Conservation (phyloP, 2,888 invertebrate genomes). For the Gastrophysa polygoni region DNA sequence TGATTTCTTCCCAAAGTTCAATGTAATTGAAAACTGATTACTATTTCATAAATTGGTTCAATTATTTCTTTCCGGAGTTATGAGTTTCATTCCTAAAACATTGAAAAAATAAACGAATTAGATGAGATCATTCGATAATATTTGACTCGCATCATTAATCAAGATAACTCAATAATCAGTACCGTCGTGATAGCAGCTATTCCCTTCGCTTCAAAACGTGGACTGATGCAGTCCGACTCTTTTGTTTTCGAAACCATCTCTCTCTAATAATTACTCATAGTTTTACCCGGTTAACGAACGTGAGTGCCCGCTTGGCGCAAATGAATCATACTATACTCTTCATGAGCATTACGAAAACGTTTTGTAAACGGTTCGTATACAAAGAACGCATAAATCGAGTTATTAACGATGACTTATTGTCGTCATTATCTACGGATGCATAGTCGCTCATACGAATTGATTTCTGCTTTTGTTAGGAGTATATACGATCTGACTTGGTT, state of each 20-base stretch:
- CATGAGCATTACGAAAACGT: slow-evolving; percentile 21
- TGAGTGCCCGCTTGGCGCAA: background rate
- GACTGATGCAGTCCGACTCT: background rate
- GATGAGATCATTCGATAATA: no score
- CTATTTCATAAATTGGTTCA: no score
- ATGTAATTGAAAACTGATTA: no score
- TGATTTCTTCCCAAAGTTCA: no score
- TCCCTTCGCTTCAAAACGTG: background rate
- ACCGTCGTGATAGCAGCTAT: background rate
- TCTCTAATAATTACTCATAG: slow-evolving; percentile 34
- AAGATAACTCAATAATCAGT: background rate
- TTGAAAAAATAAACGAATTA: no score
- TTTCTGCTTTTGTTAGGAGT: slow-evolving; percentile 13
- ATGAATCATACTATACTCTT: slow-evolving; percentile 17
- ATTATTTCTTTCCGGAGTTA: no score
- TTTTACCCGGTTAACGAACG: slow-evolving; percentile 33
- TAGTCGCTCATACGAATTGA: slow-evolving; percentile 6
- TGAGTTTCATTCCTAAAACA: no score
- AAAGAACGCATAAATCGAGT: slow-evolving; percentile 25
- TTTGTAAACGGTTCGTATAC: slow-evolving; percentile 16
- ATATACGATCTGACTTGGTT: slow-evolving; percentile 13
- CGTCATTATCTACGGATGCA: background rate
- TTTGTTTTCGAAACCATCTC: slow-evolving; percentile 16
- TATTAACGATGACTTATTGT: slow-evolving; percentile 25
- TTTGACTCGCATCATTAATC: no score